Evolutionary conservation across 2,113 vertebrate genomes (phyloP).

Genomic region (Paramisgurnus dabryanus): DNA sequence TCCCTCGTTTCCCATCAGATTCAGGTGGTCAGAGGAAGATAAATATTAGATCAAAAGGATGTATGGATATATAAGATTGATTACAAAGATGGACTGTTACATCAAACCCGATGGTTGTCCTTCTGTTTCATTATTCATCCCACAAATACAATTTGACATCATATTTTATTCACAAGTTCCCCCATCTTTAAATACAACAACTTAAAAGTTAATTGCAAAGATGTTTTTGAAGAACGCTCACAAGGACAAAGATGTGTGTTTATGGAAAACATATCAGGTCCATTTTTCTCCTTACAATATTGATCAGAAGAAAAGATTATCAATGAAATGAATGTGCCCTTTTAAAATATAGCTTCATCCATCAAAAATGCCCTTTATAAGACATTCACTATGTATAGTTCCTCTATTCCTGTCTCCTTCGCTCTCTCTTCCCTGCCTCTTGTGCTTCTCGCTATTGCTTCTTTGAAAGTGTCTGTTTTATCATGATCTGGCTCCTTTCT

Average conservation of each 20-base stretch:
- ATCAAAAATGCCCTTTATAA: slow-evolving; percentile 59
- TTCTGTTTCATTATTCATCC: slow-evolving; percentile 58
- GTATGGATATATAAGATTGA: slow-evolving; percentile 18
- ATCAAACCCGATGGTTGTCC: slow-evolving; percentile 40
- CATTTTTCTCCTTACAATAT: slow-evolving; percentile 48
- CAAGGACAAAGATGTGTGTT: slow-evolving; percentile 47
- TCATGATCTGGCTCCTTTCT: slow-evolving; percentile 2
- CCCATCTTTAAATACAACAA: slow-evolving; percentile 53
- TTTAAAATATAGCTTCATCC: slow-evolving; percentile 59
- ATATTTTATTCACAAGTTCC: slow-evolving; percentile 59
- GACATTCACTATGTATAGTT: slow-evolving; percentile 13
- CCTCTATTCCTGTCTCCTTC: not conserved
- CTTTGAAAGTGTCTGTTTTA: slow-evolving; percentile 23
- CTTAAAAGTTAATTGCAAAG: slow-evolving; percentile 46
- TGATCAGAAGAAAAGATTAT: slow-evolving; percentile 57
- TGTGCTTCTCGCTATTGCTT: slow-evolving; percentile 1
- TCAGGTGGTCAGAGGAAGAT: slow-evolving; percentile 19
- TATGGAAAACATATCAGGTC: slow-evolving; percentile 31
- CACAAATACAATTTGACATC: slow-evolving; percentile 56
- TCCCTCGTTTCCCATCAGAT: not conserved
- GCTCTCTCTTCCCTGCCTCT: slow-evolving; percentile 17
- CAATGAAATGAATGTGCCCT: slow-evolving; percentile 57
- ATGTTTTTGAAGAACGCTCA: slow-evolving; percentile 50
- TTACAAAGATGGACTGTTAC: slow-evolving; percentile 7
- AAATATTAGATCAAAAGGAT: slow-evolving; percentile 29